A percentile compares a stretch with the other conserved stretches of the same genome.
Evolutionary conservation across 2,113 vertebrate species (phyloP).

Genomic region (Gasterosteus nipponicus): DNA sequence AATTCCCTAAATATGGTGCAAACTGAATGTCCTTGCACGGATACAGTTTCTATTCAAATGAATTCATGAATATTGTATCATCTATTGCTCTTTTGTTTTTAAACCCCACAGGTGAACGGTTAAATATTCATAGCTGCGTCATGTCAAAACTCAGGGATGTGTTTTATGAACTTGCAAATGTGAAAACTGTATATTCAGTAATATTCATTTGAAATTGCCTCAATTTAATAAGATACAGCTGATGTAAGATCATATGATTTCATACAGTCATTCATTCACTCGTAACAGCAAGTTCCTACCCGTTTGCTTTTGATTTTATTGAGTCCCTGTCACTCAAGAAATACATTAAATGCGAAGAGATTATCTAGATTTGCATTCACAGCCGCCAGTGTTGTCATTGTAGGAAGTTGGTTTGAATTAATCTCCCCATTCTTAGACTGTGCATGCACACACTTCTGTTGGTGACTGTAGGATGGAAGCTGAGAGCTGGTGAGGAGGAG

Average conservation of each 20-base stretch:
- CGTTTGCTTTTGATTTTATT: not conserved
- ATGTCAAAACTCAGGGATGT: conserved; percentile 10
- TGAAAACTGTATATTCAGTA: not conserved
- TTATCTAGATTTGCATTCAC: not conserved
- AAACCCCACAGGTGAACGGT: conserved; percentile 50
- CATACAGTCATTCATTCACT: not conserved
- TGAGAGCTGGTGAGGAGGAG: conserved; percentile 5
- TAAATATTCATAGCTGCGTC: conserved; percentile 53
- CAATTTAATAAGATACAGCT: not conserved
- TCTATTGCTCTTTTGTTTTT: conserved; percentile 52
- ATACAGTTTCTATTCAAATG: conserved; percentile 38
- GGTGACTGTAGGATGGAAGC: conserved; percentile 6
- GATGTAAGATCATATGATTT: not conserved
- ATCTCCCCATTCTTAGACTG: not conserved
- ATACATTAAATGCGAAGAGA: not conserved
- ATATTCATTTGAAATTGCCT: not conserved
- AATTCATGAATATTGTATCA: conserved; percentile 56
- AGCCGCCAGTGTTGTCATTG: not conserved
- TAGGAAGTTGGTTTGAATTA: not conserved
- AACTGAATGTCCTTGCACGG: conserved; percentile 15
- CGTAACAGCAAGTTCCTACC: not conserved
- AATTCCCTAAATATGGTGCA: not conserved
- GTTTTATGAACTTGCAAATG: not conserved
- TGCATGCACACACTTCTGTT: conserved; percentile 2
- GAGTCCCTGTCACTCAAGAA: conserved; percentile 3